phyloP scores from a whole-genome alignment of 2,888 invertebrate species.

The Macrosiphum euphorbiae region DNA sequence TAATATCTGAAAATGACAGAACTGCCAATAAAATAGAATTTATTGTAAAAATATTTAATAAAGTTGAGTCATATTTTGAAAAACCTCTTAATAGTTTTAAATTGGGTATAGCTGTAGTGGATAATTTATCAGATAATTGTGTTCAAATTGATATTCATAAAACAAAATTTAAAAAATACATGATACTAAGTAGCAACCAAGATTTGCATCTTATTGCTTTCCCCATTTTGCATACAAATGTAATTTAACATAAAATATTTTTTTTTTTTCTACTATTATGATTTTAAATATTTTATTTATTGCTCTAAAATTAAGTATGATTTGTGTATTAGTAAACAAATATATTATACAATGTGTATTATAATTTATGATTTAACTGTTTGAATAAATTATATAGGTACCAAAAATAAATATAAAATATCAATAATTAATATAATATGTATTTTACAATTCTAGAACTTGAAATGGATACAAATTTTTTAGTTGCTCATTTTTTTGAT shows the following conservation, averaged over 20 bases:
- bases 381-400: not conserved
- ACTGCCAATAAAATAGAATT: not conserved
- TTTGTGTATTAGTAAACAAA: not conserved
- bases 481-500: not conserved
- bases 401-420: not conserved
- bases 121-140: not conserved
- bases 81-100: not conserved
- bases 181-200: not conserved
- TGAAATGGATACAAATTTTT: not conserved
- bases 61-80: not conserved
- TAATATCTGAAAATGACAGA: not conserved
- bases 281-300: not conserved
- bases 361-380: not conserved
- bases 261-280: not conserved
- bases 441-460: not conserved
- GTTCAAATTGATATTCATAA: not conserved
- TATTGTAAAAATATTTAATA: not conserved
- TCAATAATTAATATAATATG: not conserved
- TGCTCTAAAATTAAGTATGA: not conserved
- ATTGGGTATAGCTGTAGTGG: slow-evolving; percentile 15
- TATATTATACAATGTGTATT: not conserved
- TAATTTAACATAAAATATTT: not conserved
- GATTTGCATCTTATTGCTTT: not conserved
- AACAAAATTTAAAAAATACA: not conserved
- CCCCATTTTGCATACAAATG: not conserved